Evolutionary conservation across 2,113 vertebrate species (phyloP).

Genomic region (Ictalurus punctatus): DNA sequence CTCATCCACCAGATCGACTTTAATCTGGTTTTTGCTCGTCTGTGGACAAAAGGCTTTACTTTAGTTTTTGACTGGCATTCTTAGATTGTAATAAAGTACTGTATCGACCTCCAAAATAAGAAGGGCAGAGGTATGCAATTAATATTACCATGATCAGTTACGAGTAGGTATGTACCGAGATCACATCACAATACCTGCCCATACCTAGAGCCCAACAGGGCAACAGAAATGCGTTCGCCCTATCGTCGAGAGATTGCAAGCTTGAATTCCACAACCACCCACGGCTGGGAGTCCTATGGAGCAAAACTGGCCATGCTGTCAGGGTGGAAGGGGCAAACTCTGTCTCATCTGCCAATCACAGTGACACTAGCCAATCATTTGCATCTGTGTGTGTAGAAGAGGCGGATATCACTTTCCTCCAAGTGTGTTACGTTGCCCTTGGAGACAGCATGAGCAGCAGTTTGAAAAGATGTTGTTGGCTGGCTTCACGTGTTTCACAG

Average conservation of each 20-base stretch:
- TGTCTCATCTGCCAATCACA: not conserved
- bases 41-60: slow-evolving; percentile 64
- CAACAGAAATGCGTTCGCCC: not conserved
- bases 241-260: not conserved
- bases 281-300: not conserved
- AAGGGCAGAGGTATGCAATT: not conserved
- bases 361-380: not conserved
- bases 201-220: not conserved
- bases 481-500: not conserved
- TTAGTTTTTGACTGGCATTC: not conserved
- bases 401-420: not conserved
- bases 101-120: not conserved
- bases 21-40: slow-evolving; percentile 99
- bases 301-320: not conserved
- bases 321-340: not conserved
- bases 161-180: not conserved
- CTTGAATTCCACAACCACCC: not conserved
- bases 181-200: not conserved
- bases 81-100: not conserved
- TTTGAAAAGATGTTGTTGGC: too few relatives aligned
- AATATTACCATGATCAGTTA: not conserved
- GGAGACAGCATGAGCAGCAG: too few relatives aligned
- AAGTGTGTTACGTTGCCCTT: too few relatives aligned
- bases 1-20: slow-evolving; percentile 99
- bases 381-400: not conserved